Evolutionary conservation across 2,888 invertebrate genomes (phyloP), one percentile per base, ranked within the genome.

Genomic region (Frankliniella intonsa): DNA sequence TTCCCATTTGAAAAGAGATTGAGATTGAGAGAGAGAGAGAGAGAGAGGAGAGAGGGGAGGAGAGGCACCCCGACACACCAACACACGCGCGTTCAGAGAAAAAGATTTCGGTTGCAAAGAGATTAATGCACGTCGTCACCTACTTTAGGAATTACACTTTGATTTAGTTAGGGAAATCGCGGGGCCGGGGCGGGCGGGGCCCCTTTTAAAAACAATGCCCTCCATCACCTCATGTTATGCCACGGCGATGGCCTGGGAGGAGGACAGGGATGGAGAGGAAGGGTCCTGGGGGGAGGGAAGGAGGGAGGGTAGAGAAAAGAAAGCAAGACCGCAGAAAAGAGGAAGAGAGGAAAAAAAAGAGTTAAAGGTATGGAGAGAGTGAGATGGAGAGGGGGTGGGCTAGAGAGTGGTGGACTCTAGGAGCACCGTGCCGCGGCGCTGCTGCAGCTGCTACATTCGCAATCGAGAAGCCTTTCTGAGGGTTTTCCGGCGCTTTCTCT

Each of bases 401-500:
- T 10, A 62, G 19, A 62, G 62, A 62, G 38, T 38, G 38, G 38
- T 38, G 38, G 38, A 38, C 38, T 38, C 38, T 3, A 38, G 38
- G 38, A 38, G 38, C 38, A 38, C 38, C 38, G 38, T 5, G 38
- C 38, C 3, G 38, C 38, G 2, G 38, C 38, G 38, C 38, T 38
- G 38, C 38, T 38, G 38, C 38, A 38, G 38, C 38, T 38, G 38
- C 38, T 38, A 38, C 38, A 5, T 38, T 38, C 38, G 38, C 38
- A 38, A 38, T 38, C 38, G 38, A 38, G 38, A 38, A 38, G 38
- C 38, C 38, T 38, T 5, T 38, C 38, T 38, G 38, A 38, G 38
- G 38, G 38, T 38, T 38, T 55, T 81, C 79, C n/a, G 76, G 82
- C 83, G 80, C 83, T 82, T 50, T 69, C 76, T 27, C 49, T 82